Evolutionary conservation across 2,797 vertebrate genomes (phyloP).

Genomic region (Sebastes goodei): DNA sequence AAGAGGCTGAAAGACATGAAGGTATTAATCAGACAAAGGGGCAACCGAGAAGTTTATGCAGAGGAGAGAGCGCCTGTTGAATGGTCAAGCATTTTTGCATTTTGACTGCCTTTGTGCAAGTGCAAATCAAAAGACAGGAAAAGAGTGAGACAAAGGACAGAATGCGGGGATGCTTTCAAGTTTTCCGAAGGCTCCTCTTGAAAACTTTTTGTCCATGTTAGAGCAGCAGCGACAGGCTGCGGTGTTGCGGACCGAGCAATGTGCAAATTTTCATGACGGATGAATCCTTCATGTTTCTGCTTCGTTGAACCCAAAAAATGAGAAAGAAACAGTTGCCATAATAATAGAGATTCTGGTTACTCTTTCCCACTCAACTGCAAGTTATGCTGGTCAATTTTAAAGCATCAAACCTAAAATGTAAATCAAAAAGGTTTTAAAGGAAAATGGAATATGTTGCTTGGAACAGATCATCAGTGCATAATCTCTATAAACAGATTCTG

Average conservation of each 20-base stretch:
- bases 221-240: conserved; percentile 25
- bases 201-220: conserved; percentile 55
- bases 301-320: conserved; percentile 22
- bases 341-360: background rate
- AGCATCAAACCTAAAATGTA: background rate
- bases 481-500: background rate
- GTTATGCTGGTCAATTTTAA: background rate
- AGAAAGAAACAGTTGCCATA: conserved; percentile 13
- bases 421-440: background rate
- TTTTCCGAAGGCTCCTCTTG: conserved; percentile 60
- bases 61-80: conserved; percentile 75
- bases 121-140: conserved; percentile 60
- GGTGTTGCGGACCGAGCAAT: conserved; percentile 29
- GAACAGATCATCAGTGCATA: background rate
- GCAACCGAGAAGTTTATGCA: conserved; percentile 81
- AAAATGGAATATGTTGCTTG: background rate
- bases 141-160: conserved; percentile 50
- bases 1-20: conserved; percentile 82
- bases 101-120: conserved; percentile 77
- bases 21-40: conserved; percentile 86
- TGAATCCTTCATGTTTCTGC: conserved; percentile 42
- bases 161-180: conserved; percentile 51
- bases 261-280: conserved; percentile 39
- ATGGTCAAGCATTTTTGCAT: conserved; percentile 82
- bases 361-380: background rate